Percentiles rank a stretch among this genome's conserved stretches.
These are phyloP conservation scores for Triplophysa tibetana DNA, from an alignment of 2,113 vertebrate species.

Conservation along the genomic window DNA sequence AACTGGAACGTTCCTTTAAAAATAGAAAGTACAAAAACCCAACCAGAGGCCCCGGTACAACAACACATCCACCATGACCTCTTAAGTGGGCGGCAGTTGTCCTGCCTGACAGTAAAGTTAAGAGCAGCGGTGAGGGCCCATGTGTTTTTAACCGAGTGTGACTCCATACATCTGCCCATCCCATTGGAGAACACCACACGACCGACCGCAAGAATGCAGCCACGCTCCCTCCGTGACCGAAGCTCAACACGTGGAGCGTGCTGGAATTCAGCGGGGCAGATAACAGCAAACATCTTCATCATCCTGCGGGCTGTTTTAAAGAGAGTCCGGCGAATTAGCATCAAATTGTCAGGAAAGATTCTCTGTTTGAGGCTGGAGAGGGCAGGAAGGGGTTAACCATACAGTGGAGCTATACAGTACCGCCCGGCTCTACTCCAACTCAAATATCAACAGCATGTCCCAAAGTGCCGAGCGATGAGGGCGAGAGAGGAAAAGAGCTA, in stretches of 20 bases:
- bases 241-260: slow-evolving; percentile 6
- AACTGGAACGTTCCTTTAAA: neutral
- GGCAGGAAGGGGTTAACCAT: slow-evolving; percentile 58
- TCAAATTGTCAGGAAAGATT: slow-evolving; percentile 44
- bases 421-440: slow-evolving; percentile 53
- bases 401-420: slow-evolving; percentile 53
- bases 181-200: slow-evolving; percentile 15
- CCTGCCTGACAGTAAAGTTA: slow-evolving; percentile 3
- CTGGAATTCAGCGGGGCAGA: slow-evolving; percentile 8
- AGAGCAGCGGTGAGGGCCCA: neutral
- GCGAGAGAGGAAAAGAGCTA: slow-evolving; percentile 50
- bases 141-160: slow-evolving; percentile 23
- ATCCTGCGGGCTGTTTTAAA: slow-evolving; percentile 28
- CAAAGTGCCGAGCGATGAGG: slow-evolving; percentile 52
- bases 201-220: slow-evolving; percentile 24
- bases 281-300: neutral
- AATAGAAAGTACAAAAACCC: neutral
- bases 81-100: slow-evolving; percentile 22
- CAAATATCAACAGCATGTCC: slow-evolving; percentile 70
- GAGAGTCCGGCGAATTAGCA: slow-evolving; percentile 43
- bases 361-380: slow-evolving; percentile 42
- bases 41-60: neutral
- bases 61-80: slow-evolving; percentile 32
- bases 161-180: slow-evolving; percentile 15
- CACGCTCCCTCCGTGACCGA: slow-evolving; percentile 28